Conservation (phyloP, 2,113 vertebrate species). For the Pitta sordida region DNA sequence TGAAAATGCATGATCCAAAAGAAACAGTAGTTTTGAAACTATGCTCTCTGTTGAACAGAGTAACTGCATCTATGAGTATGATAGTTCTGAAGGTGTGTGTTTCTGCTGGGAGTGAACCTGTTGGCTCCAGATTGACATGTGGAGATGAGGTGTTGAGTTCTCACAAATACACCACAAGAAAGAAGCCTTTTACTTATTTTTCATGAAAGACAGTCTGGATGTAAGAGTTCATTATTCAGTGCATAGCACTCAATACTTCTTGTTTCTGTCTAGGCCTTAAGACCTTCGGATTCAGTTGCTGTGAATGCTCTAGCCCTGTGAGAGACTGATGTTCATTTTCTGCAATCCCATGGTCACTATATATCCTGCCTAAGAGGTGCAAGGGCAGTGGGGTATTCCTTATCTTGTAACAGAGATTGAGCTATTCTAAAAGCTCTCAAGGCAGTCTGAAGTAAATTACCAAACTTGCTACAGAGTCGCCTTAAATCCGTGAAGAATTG, state of each 20-base stretch:
- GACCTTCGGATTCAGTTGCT: rapidly evolving
- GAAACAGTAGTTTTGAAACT: constrained; percentile 6
- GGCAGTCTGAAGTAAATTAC: neutral
- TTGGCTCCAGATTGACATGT: neutral
- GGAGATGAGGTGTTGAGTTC: neutral
- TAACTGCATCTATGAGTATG: neutral
- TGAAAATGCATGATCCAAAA: constrained; percentile 4
- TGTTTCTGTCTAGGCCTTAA: neutral
- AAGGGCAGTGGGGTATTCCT: neutral
- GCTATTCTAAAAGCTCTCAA: neutral
- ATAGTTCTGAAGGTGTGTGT: neutral
- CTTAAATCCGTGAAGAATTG: neutral
- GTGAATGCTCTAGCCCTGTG: neutral
- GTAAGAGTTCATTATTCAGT: neutral
- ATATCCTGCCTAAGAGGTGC: neutral
- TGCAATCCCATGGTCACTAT: neutral
- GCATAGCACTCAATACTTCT: neutral
- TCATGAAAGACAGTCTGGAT: neutral
- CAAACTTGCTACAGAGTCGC: neutral
- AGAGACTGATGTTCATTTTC: neutral
- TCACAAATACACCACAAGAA: neutral
- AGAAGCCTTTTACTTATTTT: neutral
- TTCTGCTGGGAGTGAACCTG: neutral
- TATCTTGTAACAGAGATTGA: too few species aligned
- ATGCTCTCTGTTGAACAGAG: neutral